Percentiles rank a stretch among this genome's conserved stretches.
These are phyloP conservation scores for Echinops telfairi DNA, from an alignment of 2,113 vertebrate genomes.

Conservation along the genomic window DNA sequence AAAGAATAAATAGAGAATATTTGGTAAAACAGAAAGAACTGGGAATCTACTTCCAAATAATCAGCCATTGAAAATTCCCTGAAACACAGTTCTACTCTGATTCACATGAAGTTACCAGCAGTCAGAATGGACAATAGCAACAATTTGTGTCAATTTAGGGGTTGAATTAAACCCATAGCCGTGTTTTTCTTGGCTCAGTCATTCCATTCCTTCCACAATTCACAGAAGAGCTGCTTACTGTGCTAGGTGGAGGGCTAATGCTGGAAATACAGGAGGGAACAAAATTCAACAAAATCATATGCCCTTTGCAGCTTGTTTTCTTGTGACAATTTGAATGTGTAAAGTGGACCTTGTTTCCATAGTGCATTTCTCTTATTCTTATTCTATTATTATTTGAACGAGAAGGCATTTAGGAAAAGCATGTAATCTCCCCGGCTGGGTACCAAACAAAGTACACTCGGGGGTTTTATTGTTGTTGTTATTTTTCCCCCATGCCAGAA, in stretches of 20 bases:
- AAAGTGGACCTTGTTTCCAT: background rate
- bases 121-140: background rate
- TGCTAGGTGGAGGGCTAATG: background rate
- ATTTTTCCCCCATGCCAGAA: background rate
- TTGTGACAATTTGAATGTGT: background rate
- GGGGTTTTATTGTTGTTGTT: background rate
- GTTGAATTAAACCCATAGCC: background rate
- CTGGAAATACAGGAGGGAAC: background rate
- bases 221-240: background rate
- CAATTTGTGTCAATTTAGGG: background rate
- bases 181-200: background rate
- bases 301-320: background rate
- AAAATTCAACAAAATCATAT: background rate
- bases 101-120: background rate
- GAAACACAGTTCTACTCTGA: background rate
- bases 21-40: background rate
- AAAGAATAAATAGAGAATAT: background rate
- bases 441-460: too few species aligned
- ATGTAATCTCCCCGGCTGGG: background rate
- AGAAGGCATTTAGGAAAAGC: background rate
- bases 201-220: conserved; percentile 1
- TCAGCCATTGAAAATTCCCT: background rate
- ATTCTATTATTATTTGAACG: background rate
- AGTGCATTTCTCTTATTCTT: background rate
- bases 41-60: background rate